These are phyloP conservation scores for Carterocephalus palaemon DNA, from an alignment of 2,888 invertebrate species.

Conservation along the genomic window DNA sequence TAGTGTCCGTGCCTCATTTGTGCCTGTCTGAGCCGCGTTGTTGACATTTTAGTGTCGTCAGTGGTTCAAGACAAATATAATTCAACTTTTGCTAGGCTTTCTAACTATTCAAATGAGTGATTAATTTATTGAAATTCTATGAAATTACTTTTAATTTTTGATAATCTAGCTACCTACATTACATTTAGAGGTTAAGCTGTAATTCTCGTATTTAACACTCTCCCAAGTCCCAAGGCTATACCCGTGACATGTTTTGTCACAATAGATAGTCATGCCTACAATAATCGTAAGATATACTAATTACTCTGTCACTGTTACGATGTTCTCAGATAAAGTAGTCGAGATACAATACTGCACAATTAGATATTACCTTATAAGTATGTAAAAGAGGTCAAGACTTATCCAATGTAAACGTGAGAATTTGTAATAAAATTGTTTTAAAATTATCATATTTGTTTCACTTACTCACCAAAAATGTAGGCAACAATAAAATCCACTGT, in stretches of 20 bases:
- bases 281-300: slow-evolving; percentile 7
- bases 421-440: slow-evolving; percentile 59
- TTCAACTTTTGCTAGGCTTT: too few relatives aligned
- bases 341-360: slow-evolving; percentile 24
- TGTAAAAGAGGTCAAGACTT: slow-evolving; percentile 71
- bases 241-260: slow-evolving; percentile 10
- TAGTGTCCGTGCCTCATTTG: too few relatives aligned
- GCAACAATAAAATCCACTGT: slow-evolving; percentile 16
- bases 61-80: too few relatives aligned
- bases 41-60: too few relatives aligned
- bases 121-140: too few relatives aligned
- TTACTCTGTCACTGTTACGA: slow-evolving; percentile 12
- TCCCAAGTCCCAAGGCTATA: slow-evolving; percentile 3
- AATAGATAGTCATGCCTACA: slow-evolving; percentile 1
- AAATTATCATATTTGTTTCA: slow-evolving; percentile 36
- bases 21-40: too few relatives aligned
- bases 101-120: too few relatives aligned
- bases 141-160: neutral
- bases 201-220: slow-evolving; percentile 2
- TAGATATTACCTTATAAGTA: slow-evolving; percentile 28
- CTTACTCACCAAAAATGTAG: slow-evolving; percentile 13
- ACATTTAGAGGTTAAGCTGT: neutral
- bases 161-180: slow-evolving; percentile 1
- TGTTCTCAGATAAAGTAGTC: slow-evolving; percentile 16
- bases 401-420: slow-evolving; percentile 58